Evolutionary conservation across 1,140 invertebrate species (phyloP).

Genomic region (Hylyphantes graminicola): DNA sequence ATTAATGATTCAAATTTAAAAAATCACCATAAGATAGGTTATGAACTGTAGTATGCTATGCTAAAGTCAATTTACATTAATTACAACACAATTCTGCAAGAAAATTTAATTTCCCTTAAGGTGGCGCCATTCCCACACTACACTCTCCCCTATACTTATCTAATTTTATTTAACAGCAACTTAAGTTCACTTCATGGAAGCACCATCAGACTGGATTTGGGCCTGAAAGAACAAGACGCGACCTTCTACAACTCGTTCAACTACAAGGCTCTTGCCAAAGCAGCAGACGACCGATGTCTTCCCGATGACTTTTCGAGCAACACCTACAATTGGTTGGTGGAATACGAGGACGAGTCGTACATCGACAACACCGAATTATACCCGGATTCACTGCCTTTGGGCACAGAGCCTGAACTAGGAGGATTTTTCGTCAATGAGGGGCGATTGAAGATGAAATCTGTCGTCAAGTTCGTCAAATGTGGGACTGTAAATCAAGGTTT

Average conservation of each 20-base stretch:
- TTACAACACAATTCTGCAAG: too few relatives aligned
- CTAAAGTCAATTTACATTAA: too few relatives aligned
- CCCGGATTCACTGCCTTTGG: conserved; percentile 7
- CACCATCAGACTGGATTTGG: neutral
- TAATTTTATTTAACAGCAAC: neutral
- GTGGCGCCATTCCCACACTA: too few relatives aligned
- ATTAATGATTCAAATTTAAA: too few relatives aligned
- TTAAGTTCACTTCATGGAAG: neutral
- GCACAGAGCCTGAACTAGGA: conserved; percentile 10
- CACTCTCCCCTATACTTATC: too few relatives aligned
- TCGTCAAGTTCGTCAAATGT: too few relatives aligned
- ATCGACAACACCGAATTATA: conserved; percentile 34
- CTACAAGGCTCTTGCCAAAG: neutral
- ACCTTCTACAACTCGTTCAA: neutral
- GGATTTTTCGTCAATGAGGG: conserved; percentile 34
- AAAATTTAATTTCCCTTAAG: too few relatives aligned
- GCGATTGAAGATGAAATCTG: conserved; percentile 6
- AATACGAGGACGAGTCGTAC: conserved; percentile 40
- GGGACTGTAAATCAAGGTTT: too few relatives aligned
- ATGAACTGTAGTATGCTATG: too few relatives aligned
- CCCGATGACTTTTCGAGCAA: too few relatives aligned
- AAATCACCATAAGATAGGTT: too few relatives aligned
- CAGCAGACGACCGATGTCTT: neutral
- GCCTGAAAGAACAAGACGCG: neutral
- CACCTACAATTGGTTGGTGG: neutral